Evolutionary conservation across 1,140 invertebrate species (phyloP), one percentile per base, ranked within the genome.

Genomic region (Hyphantria cunea): DNA sequence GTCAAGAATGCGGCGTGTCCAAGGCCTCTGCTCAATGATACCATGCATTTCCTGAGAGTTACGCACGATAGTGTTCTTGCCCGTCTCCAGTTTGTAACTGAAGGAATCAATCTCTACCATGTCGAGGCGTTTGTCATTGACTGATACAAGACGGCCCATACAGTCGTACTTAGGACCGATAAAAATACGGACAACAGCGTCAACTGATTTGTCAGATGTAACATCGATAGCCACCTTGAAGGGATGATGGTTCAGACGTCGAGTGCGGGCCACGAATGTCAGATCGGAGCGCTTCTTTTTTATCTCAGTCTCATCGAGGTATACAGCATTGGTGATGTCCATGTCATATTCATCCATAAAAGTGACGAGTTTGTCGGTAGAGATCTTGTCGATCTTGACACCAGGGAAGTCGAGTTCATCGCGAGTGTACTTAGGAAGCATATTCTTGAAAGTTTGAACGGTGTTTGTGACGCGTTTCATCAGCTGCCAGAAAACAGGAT

Each of bases 331-430:
- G 73, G 92, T 94, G 32, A 95, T 92, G 64, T 95, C 93, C 12
- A 94, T 70, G 71, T 95, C 93, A 68, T 93, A 94, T 33, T 95
- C 89, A 48, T 96, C 94, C 84, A 95, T 95, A 80, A 93, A 96
- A 15, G 95, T 96, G 12, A 92, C 90, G 6, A 96, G 80, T 50
- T 93, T 92, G 78, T 94, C 93, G 2, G 95, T 91, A 1, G 83
- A 73, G 4, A 95, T 90, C 37, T 92, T 92, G 58, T 94, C 92
- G 59, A 96, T 92, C 68, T 93, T 92, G 12, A 96, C 91, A 34
- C 92, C 92, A 5, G 93, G 92, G 79, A 92, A 94, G 64, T 88
- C 61, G 0, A 95, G 82, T 55, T 95, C 93, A 9, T 93, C 91
- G 37, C 88, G 82, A 6, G 90, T 93, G 87, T 96, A 95, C 0